These are phyloP conservation scores for Daboia siamensis DNA, from an alignment of 2,113 vertebrate species.

Conservation along the genomic window DNA sequence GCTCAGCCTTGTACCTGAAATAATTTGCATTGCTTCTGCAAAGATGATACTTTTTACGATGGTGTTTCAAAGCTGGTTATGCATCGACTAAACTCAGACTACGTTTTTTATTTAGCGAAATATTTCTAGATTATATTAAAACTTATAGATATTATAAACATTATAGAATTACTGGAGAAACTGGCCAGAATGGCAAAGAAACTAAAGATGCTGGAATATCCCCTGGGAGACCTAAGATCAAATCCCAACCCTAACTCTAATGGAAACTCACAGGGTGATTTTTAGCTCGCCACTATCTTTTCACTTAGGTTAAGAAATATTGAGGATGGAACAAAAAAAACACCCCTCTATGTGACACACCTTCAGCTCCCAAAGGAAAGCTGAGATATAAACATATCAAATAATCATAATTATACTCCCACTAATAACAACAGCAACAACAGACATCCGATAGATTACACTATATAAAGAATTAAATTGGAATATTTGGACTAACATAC, in stretches of 20 bases:
- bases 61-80: neutral
- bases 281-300: neutral
- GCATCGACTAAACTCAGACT: neutral
- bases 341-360: neutral
- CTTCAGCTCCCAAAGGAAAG: neutral
- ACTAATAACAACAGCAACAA: neutral
- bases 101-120: neutral
- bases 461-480: neutral
- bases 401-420: neutral
- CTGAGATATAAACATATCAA: neutral
- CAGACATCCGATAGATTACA: neutral
- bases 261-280: neutral
- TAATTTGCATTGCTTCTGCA: neutral
- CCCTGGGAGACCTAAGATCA: neutral
- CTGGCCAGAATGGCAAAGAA: neutral
- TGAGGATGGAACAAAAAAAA: neutral
- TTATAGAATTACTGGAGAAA: neutral
- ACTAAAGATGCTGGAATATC: neutral
- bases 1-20: neutral
- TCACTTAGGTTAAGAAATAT: neutral
- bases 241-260: neutral
- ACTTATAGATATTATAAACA: neutral
- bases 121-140: neutral
- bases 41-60: neutral
- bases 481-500: neutral